Conservation (phyloP, 2,113 vertebrate species). For the Cyprinus carpio region DNA sequence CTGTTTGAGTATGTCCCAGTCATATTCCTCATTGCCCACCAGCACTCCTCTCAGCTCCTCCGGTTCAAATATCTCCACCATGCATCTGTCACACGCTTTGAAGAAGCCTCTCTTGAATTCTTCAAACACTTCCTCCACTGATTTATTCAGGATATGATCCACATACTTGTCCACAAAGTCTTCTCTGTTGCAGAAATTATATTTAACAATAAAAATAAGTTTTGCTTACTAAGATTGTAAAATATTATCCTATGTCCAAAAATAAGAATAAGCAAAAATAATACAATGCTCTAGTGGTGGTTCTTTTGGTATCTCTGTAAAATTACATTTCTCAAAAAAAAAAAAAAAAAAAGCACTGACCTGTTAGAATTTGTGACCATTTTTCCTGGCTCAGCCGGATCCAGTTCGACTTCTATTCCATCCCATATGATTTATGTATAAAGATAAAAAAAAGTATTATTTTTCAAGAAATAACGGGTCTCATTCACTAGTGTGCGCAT, state of each 20-base stretch:
- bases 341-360: slow-evolving; percentile 50
- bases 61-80: slow-evolving; percentile 77
- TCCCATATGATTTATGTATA: slow-evolving; percentile 69
- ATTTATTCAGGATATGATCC: slow-evolving; percentile 78
- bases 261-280: not conserved
- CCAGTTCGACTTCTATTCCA: slow-evolving; percentile 62
- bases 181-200: slow-evolving; percentile 64
- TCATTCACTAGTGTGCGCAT: not conserved
- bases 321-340: not conserved
- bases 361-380: slow-evolving; percentile 69
- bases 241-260: not conserved
- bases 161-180: slow-evolving; percentile 76
- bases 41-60: slow-evolving; percentile 77
- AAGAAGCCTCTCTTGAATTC: slow-evolving; percentile 83
- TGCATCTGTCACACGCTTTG: slow-evolving; percentile 73
- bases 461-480: not conserved
- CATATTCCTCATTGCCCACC: slow-evolving; percentile 76
- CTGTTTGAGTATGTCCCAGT: slow-evolving; percentile 81
- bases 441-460: not conserved
- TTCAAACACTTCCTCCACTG: slow-evolving; percentile 74
- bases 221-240: not conserved
- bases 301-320: not conserved
- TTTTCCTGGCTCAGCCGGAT: slow-evolving; percentile 65
- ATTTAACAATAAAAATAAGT: not conserved
- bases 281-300: not conserved